Evolutionary conservation across 2,113 vertebrate genomes (phyloP).

Genomic region (Podocnemis expansa): DNA sequence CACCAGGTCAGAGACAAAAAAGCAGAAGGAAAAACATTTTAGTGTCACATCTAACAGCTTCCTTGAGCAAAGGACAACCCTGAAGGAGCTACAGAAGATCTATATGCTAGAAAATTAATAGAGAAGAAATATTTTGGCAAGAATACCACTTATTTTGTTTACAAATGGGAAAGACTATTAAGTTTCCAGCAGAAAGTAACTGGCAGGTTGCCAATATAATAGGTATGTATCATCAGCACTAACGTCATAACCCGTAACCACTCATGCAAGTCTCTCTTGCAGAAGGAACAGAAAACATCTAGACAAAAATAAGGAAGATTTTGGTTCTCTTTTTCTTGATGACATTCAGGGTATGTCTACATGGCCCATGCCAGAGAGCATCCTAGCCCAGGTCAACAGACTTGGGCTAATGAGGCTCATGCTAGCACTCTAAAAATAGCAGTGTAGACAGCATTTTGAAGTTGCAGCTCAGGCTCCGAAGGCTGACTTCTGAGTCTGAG

Average conservation of each 20-base stretch:
- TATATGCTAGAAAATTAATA: not conserved
- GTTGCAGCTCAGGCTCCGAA: not conserved
- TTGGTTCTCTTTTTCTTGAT: not conserved
- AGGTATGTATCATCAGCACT: not conserved
- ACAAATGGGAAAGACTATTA: not conserved
- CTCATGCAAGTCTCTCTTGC: not conserved
- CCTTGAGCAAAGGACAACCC: conserved; percentile 25
- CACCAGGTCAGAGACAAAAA: conserved; percentile 15
- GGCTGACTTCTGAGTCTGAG: not conserved
- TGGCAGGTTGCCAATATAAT: not conserved
- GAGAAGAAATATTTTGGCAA: not conserved
- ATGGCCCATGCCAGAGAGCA: not conserved
- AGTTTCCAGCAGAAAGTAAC: not conserved
- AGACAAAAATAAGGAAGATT: not conserved
- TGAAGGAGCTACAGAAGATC: not conserved
- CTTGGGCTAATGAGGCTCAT: not conserved
- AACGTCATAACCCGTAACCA: not conserved
- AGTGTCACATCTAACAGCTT: not conserved
- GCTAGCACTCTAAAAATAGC: not conserved
- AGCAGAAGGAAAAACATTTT: conserved; percentile 4
- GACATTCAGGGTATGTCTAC: not conserved
- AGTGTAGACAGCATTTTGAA: not conserved
- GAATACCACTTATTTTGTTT: not conserved
- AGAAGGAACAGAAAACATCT: not conserved
- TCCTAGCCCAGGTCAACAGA: not conserved